Conservation (phyloP, 2,888 invertebrate species). For the Scaptomyza flava region DNA sequence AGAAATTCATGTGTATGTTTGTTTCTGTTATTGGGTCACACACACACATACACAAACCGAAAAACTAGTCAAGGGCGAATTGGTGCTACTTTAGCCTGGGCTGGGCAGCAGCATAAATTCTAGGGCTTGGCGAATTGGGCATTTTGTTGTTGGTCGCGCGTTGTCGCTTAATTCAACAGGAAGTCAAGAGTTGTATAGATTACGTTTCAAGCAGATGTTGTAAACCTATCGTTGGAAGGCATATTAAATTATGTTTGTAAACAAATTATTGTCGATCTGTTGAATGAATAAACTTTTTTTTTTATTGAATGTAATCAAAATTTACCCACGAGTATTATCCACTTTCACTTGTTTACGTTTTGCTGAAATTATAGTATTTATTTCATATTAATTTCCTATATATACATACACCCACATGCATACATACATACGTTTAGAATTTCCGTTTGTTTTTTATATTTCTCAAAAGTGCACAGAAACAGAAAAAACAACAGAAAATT, state of each 20-base stretch:
- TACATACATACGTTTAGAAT: neutral
- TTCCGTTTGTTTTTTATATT: neutral
- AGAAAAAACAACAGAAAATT: conserved; percentile 15
- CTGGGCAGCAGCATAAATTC: neutral
- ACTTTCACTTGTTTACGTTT: neutral
- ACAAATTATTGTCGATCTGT: too few relatives aligned
- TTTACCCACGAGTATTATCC: neutral
- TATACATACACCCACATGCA: conserved; percentile 1
- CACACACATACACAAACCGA: neutral
- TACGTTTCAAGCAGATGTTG: neutral
- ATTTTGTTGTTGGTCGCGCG: neutral
- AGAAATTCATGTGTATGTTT: conserved; percentile 13
- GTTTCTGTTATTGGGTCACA: conserved; percentile 34
- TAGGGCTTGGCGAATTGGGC: neutral
- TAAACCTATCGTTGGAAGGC: neutral
- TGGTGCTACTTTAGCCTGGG: neutral
- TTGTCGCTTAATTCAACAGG: neutral
- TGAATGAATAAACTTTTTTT: too few relatives aligned
- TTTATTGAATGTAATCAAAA: neutral
- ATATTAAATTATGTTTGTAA: too few relatives aligned
- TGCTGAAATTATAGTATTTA: neutral
- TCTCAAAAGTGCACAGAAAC: neutral
- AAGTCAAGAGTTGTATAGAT: neutral
- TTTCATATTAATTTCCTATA: neutral
- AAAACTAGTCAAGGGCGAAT: neutral